Evolutionary conservation across 2,888 invertebrate species (phyloP).

Genomic region (Arctia plantaginis): DNA sequence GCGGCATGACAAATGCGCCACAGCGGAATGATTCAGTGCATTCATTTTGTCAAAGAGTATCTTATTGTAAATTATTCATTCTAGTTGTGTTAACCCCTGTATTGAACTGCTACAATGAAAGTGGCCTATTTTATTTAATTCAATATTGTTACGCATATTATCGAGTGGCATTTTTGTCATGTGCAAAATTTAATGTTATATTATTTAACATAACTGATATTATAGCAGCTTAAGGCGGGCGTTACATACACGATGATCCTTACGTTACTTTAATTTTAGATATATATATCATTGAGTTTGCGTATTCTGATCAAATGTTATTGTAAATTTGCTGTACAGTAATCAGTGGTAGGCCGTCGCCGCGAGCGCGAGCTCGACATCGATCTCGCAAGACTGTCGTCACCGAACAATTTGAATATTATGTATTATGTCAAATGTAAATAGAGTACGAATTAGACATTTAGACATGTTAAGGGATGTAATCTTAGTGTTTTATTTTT

Average conservation of each 20-base stretch:
- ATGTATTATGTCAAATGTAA: conserved; percentile 81
- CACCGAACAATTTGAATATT: conserved; percentile 82
- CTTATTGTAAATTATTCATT: conserved; percentile 53
- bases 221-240: conserved; percentile 83
- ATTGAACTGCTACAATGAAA: conserved; percentile 78
- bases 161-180: conserved; percentile 76
- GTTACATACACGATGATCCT: conserved; percentile 75
- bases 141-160: conserved; percentile 59
- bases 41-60: conserved; percentile 60
- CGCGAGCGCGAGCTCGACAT: conserved; percentile 63
- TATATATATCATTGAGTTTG: conserved; percentile 82
- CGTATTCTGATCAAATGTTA: conserved; percentile 83
- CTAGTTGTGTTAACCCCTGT: conserved; percentile 79
- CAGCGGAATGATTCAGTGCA: conserved; percentile 57
- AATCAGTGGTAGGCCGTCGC: conserved; percentile 67
- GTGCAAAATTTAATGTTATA: conserved; percentile 75
- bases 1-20: conserved; percentile 78
- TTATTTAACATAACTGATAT: conserved; percentile 83
- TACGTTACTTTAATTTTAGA: conserved; percentile 74
- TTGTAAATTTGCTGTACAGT: conserved; percentile 84
- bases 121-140: conserved; percentile 80
- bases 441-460: conserved; percentile 83
- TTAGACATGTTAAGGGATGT: conserved; percentile 79
- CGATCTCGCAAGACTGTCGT: conserved; percentile 72
- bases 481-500: conserved; percentile 80